A percentile compares a stretch with the other conserved stretches of the same genome.
These are phyloP conservation scores for Ceratosolen solmsi DNA, from an alignment of 1,140 invertebrate species.

Conservation along the genomic window DNA sequence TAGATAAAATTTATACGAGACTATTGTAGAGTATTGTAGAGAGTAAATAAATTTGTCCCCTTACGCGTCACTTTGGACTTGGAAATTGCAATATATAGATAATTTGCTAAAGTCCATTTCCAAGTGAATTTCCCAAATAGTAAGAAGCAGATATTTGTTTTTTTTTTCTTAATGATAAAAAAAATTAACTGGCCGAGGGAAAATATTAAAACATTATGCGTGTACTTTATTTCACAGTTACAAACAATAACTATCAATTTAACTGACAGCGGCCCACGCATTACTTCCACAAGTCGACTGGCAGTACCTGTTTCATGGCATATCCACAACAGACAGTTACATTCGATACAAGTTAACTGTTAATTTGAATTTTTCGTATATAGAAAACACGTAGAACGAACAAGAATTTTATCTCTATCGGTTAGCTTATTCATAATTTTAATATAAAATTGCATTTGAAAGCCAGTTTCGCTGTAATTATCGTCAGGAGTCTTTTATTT, in stretches of 20 bases:
- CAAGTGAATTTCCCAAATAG: too few relatives aligned
- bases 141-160: too few relatives aligned
- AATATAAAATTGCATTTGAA: background rate
- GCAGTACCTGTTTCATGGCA: slow-evolving; percentile 8
- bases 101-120: too few relatives aligned
- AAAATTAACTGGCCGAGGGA: too few relatives aligned
- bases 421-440: slow-evolving; percentile 1
- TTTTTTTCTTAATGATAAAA: too few relatives aligned
- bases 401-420: slow-evolving; percentile 7
- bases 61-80: too few relatives aligned
- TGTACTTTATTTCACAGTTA: background rate
- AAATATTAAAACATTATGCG: background rate
- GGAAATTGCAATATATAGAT: too few relatives aligned
- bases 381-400: background rate
- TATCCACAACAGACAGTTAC: slow-evolving; percentile 14
- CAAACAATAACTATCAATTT: slow-evolving; percentile 7
- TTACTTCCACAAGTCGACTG: background rate
- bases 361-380: slow-evolving; percentile 3
- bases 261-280: background rate
- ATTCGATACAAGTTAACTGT: slow-evolving; percentile 10
- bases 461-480: slow-evolving; percentile 4
- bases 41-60: too few relatives aligned
- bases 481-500: background rate
- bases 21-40: too few relatives aligned
- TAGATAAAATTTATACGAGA: too few relatives aligned